Conservation (phyloP, 2,888 invertebrate genomes). For the Idaea dimidiata region DNA sequence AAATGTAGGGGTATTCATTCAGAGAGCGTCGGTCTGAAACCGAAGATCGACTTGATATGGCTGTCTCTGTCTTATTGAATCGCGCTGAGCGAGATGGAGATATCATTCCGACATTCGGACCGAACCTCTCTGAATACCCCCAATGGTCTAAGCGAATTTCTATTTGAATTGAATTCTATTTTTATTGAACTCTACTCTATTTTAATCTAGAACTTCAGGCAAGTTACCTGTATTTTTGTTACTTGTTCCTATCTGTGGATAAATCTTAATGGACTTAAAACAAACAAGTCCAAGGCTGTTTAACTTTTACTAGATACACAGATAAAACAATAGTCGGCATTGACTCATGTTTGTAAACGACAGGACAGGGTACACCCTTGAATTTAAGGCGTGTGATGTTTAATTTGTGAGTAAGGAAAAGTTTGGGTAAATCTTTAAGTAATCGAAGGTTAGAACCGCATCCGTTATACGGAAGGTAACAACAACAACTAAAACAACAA, state of each 20-base stretch:
- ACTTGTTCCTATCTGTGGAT: too few relatives aligned
- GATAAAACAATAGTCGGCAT: constrained; percentile 55
- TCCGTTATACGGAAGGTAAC: background rate
- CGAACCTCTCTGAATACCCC: too few relatives aligned
- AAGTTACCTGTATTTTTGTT: background rate
- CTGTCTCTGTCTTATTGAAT: too few relatives aligned
- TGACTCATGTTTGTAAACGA: constrained; percentile 40
- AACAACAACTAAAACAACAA: too few relatives aligned
- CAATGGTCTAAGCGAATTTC: too few relatives aligned
- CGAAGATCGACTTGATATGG: too few relatives aligned
- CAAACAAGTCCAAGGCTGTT: constrained; percentile 42
- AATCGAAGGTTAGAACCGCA: background rate
- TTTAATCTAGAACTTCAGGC: background rate
- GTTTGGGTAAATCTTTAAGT: background rate
- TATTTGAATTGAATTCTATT: too few relatives aligned
- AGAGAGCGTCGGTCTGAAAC: too few relatives aligned
- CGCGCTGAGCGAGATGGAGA: too few relatives aligned
- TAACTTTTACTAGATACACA: constrained; percentile 42
- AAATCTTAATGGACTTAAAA: background rate
- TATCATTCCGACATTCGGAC: too few relatives aligned
- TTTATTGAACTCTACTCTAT: too few relatives aligned
- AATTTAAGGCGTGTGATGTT: constrained; percentile 14
- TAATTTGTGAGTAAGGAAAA: background rate
- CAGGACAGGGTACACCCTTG: constrained; percentile 37
- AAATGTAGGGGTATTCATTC: too few relatives aligned